Evolutionary conservation across 2,888 invertebrate species (phyloP), one percentile per base, ranked within the genome.

Genomic region (Dorcus parallelipipedus): DNA sequence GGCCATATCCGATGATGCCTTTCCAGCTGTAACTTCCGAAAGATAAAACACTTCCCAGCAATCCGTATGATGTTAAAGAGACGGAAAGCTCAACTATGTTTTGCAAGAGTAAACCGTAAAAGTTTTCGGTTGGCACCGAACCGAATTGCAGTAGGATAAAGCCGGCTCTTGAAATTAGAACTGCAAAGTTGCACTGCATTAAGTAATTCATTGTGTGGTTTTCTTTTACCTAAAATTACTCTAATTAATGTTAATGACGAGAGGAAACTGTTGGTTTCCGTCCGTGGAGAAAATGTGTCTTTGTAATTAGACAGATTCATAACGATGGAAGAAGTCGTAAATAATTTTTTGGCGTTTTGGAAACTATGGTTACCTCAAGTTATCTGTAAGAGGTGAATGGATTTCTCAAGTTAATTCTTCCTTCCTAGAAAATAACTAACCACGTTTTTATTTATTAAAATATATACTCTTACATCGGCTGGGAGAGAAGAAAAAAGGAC

Each of bases 51-150:
- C 63, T 70, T 7, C 78, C 78, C 6, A 73, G 38, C 7, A 74
- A 43, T 2, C 70, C 58, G 60, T 72, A 79, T 1, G 71, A 66
- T 6, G 72, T 26, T 3, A 72, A 71, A 3, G 71, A 66, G 49
- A 73, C 69, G 5, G 71, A 68, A 42, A 78, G 63, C 41, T 79
- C 78, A 0, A 76, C 49, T 9, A 76, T 62, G 61, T 79, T 78
- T 26, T 79, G 77, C 0, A 77, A 63, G 0, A 78, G 55, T 10
- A 78, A 73, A 41, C 73, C 64, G 54, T 76, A 76, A 1, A 76
- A 70, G 56, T 78, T 73, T 54, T 70, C 72, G 6, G 71, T 66
- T 17, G 78, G 77, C 3, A 75, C 63, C 49, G 71, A 74, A 47
- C 78, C 77, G 14, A 71, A 57, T 40, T 76, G 70, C n/a, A 75